phyloP scores from a whole-genome alignment of 2,797 vertebrate species.

The Poeciliopsis gracilis region DNA sequence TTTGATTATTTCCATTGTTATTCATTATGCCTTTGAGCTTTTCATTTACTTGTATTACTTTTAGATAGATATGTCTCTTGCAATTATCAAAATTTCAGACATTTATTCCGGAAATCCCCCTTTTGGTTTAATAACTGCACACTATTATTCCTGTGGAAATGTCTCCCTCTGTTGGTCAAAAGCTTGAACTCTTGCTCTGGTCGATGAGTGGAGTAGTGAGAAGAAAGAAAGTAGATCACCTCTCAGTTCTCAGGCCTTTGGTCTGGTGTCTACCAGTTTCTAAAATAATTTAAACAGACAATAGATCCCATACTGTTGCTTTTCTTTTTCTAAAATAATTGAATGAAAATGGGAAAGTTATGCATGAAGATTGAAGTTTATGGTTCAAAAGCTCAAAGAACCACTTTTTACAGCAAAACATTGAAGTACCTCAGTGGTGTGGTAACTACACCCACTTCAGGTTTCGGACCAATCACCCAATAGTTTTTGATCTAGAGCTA shows the following conservation, averaged over 20 bases:
- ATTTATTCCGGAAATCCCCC: background rate
- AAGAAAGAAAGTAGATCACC: background rate
- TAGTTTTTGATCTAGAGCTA: background rate
- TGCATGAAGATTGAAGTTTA: background rate
- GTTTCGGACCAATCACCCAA: background rate
- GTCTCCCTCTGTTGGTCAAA: constrained; percentile 65
- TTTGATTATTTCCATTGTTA: background rate
- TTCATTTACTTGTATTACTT: background rate
- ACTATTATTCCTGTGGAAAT: constrained; percentile 40
- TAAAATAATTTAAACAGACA: background rate
- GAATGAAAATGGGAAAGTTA: background rate
- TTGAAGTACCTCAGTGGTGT: background rate
- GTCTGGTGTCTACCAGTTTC: background rate
- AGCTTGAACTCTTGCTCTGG: background rate
- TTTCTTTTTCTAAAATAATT: background rate
- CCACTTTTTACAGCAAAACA: background rate
- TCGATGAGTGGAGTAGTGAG: background rate
- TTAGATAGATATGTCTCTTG: background rate
- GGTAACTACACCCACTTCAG: background rate
- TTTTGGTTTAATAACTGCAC: background rate
- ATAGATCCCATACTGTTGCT: background rate
- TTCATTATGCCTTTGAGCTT: background rate
- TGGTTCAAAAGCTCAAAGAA: background rate
- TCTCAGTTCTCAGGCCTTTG: background rate
- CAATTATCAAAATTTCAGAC: background rate